These are phyloP conservation scores for Shinisaurus crocodilurus DNA, from an alignment of 2,113 vertebrate species.

Conservation along the genomic window DNA sequence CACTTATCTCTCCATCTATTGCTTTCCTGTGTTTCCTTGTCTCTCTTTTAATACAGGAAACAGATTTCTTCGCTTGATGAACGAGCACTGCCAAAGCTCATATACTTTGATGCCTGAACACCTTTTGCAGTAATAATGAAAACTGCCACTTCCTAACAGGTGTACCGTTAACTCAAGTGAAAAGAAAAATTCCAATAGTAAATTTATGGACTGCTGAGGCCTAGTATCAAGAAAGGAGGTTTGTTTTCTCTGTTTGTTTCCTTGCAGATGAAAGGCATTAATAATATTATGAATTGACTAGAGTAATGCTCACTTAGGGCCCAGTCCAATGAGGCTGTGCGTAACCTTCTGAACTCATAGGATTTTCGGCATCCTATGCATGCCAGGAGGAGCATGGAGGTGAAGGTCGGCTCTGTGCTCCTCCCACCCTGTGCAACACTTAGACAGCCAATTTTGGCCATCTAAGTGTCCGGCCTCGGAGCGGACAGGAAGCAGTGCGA, in stretches of 20 bases:
- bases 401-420: too few species aligned
- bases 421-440: too few species aligned
- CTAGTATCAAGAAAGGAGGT: neutral
- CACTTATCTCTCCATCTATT: conserved; percentile 37
- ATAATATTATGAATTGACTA: conserved; percentile 49
- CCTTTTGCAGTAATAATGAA: conserved; percentile 61
- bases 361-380: too few species aligned
- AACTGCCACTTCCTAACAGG: conserved; percentile 61
- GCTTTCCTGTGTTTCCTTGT: conserved; percentile 32
- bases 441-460: too few species aligned
- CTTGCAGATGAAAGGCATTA: conserved; percentile 48
- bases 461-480: too few species aligned
- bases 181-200: conserved; percentile 50
- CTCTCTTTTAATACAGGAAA: conserved; percentile 61
- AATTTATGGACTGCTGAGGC: conserved; percentile 56
- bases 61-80: conserved; percentile 65
- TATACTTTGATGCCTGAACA: conserved; percentile 56
- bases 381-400: too few species aligned
- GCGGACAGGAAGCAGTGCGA: too few species aligned
- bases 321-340: too few species aligned
- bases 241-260: conserved; percentile 4
- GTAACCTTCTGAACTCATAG: too few species aligned
- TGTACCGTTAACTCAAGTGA: conserved; percentile 50
- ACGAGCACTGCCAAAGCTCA: conserved; percentile 55
- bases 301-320: neutral